Base-by-base conservation (phyloP, 1,140 invertebrate genomes). In the Eulimnadia texana region DNA sequence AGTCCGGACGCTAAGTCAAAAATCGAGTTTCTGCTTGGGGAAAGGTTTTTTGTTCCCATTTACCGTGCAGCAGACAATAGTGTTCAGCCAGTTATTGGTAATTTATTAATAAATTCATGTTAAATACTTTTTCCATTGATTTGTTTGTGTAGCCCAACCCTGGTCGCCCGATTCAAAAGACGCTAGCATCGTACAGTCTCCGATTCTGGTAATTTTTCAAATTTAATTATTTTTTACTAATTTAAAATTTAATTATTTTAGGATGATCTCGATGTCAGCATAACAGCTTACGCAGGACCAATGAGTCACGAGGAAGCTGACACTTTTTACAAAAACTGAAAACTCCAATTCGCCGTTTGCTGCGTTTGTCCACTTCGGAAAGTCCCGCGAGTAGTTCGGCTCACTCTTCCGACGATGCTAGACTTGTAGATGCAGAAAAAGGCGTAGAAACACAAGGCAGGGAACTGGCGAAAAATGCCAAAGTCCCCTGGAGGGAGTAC, bases 401-500 rank as follows among this genome's bases (percentile, higher is more conserved):
- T 50, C 13, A 27, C 16, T 54, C 67, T 64, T 42, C 70, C 67
- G 63, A 62, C 74, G 20, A 69, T 23, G 80, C 85, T 56, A 77
- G 84, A 60, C 76, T 88, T 19, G 78, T 80, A 62, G 89, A 93
- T 69, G 79, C 80, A 33, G 82, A 86, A 50, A 93, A 92, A 72
- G 90, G 90, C 1, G 73, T 93, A 11, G 91, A 94, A 75, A 75
- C 81, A 65, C 77, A 89, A 56, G 89, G 89, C 53, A 81, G 84
- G 83, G 84, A 69, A 69, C 69, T 93, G 64, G 90, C 90, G 2
- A 78, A 82, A 64, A 77, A 88, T 69, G 79, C 82, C 70, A 79
- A 84, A 28, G 76, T 92, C 0, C 75, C 77, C n/a, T 95, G 90
- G 90, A 84, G 82, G 64, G 92, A 95, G 70, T 90, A 89, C 71